These are phyloP conservation scores for Caenorhabditis macrosperma DNA, from an alignment of 2,888 invertebrate species.

Conservation along the genomic window DNA sequence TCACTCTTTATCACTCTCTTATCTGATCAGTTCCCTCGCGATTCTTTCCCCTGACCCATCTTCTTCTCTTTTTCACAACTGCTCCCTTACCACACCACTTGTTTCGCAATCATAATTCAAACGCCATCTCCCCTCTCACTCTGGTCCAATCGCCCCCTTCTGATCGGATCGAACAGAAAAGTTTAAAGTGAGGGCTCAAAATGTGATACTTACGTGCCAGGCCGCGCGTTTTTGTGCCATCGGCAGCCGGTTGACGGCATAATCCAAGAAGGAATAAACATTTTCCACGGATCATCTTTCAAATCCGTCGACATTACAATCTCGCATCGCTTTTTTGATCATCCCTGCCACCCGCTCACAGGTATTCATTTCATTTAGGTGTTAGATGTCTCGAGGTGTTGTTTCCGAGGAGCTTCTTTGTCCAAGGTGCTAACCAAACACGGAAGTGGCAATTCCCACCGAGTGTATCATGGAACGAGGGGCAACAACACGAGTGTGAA, in stretches of 20 bases:
- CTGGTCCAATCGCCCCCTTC: constrained; percentile 25
- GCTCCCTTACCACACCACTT: constrained; percentile 12
- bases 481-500: constrained; percentile 2
- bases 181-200: constrained; percentile 50
- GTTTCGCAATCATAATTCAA: constrained; percentile 56
- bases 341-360: neutral
- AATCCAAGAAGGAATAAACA: constrained; percentile 56
- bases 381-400: constrained; percentile 8
- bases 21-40: constrained; percentile 12
- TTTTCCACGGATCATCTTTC: constrained; percentile 51
- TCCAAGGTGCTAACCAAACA: constrained; percentile 23
- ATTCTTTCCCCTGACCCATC: neutral
- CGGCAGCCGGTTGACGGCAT: constrained; percentile 40
- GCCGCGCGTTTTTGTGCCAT: constrained; percentile 38
- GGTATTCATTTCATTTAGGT: constrained; percentile 19
- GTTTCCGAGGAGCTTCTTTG: too few relatives aligned
- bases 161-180: constrained; percentile 32
- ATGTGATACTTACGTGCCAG: constrained; percentile 56
- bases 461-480: neutral
- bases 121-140: neutral
- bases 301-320: constrained; percentile 37
- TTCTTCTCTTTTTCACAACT: neutral
- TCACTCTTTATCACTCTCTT: constrained; percentile 22
- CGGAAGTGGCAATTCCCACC: constrained; percentile 22
- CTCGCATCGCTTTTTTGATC: constrained; percentile 5